Evolutionary conservation across 2,797 vertebrate genomes (phyloP), one percentile per base, ranked within the genome.

Genomic region (Callimico goeldii): DNA sequence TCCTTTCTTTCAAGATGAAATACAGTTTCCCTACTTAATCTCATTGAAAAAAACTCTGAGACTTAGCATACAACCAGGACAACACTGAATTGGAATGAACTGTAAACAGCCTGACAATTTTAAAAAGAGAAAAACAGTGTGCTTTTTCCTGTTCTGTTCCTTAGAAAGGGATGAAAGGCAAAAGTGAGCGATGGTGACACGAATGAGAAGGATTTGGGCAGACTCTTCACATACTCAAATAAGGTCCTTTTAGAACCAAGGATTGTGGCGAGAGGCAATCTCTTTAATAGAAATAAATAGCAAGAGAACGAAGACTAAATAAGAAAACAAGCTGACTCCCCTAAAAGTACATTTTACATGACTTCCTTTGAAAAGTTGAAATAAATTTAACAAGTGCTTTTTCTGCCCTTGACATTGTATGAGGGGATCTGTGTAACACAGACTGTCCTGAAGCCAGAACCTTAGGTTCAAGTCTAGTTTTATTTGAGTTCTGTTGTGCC

Each of bases 11-110:
- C 15, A 90, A 26, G 0, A 55, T 89, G 70, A 96, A 96, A 67
- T 88, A 30, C 55, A 58, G 14, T 89, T 97, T 97, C 70, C 83
- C 58, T 95, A 20, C 64, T 94, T 92, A 90, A 95, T 92, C 46
- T 75, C 57, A 77, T 86, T 61, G 10, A 43, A 90, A 67, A 92
- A 92, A 58, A 67, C 30, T 30, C 61, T 76, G 92, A 85, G 82
- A 91, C 73, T 96, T 94, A 95, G 39, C 88, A 39, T 67, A 72
- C 82, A 88, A 73, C 72, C 72, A 67, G 43, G 67, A 90, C 22
- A 92, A 50, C 77, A 88, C 41, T 92, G 73, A 91, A 92, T 85
- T 61, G 36, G 48, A 91, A 64, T 91, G 36, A 77, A 85, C 41
- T 94, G 93, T 76, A 79, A 92, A 91, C 52, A 97, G 81, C 55